Evolutionary conservation across 2,113 vertebrate species (phyloP), one percentile per base, ranked within the genome.

Genomic region (Tringa solitaria): DNA sequence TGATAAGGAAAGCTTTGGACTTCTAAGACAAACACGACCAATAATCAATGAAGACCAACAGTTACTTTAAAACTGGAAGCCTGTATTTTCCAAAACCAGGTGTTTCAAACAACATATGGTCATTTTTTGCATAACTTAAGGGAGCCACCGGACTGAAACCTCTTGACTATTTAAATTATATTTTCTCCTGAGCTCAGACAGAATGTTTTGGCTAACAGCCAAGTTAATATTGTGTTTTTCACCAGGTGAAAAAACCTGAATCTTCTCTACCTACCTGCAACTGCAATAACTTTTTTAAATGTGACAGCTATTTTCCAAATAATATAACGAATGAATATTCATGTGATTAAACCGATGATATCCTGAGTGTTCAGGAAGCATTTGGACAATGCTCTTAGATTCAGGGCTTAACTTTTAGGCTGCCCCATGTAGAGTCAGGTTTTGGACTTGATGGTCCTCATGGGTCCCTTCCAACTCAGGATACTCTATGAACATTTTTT

Each of bases 1-100:
- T 92, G 95, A 97, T 84, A 80, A 95, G 96, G 96, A 95, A 97
- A 97, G 97, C 88, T 96, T 84, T 12, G 98, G 98, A 94, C 96
- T 98, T 96, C 92, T 98, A 80, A 94, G 95, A 97, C 74, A 96
- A 93, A 97, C 91, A 88, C 1, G 51, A 97, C 74, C 95, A 76
- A 82, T 94, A 75, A 96, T 80, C 76, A 94, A 79, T 78, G 85
- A 82, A 93, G 68, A 90, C 53, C 57, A 93, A 81, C 39, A 85
- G 89, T 85, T 84, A 76, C 59, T 57, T 81, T 74, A 90, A 61
- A 73, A 65, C 37, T 4, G 3, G 72, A 78, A 30, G 30, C 30
- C 60, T 51, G 26, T 19, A 6, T 68, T 84, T 83, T 84, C 57
- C 54, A 59, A 80, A 86, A 68, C 46, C 63, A 76, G 72, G 24